Base-by-base conservation (phyloP, 1,140 invertebrate species). In the Musca domestica region DNA sequence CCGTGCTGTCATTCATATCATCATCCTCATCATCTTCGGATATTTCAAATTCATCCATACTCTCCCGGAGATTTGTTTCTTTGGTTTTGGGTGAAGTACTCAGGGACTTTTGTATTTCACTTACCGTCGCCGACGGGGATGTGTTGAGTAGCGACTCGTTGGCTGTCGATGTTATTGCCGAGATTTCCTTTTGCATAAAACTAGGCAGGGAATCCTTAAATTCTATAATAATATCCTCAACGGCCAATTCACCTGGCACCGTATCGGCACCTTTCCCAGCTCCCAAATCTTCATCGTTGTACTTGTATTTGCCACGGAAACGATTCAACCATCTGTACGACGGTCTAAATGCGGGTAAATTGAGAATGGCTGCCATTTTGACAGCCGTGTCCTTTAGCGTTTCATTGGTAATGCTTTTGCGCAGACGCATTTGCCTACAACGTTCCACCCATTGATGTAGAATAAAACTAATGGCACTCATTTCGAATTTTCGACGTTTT, bases 401-500 rank as follows among this genome's bases (percentile, higher is more conserved):
- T 19, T 76, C 73, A 30, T 80, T 80, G 1, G 69, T 64, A 22
- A 80, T 80, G 56, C 67, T 73, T 0, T 71, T 69, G 15, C 67
- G 67, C 1, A 80, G 63, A 1, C 66, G 72, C 25, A 80, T 58
- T 20, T 76, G 72, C 0, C 74, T 73, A 64, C 74, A 76, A 4
- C 77, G 73, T 30, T 80, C 74, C 23, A 80, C 77, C 77, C 77
- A 80, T 14, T 80, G 74, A 46, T 78, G 75, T 0, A 80, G 67
- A 0, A 80, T 73, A 48, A 80, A 80, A 67, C 77, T 78, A 34
- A 80, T 78, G 61, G 77, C 76, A 54, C 74, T 80, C 77, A 80
- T 80, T 70, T 80, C 77, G 14, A 80, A 80, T 67, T 80, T 80
- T 23, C 77, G 74, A 2, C 77, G 76, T 69, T 80, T 80, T 19